Conservation (phyloP, 2,797 vertebrate genomes). For the Pipistrellus pygmaeus region DNA sequence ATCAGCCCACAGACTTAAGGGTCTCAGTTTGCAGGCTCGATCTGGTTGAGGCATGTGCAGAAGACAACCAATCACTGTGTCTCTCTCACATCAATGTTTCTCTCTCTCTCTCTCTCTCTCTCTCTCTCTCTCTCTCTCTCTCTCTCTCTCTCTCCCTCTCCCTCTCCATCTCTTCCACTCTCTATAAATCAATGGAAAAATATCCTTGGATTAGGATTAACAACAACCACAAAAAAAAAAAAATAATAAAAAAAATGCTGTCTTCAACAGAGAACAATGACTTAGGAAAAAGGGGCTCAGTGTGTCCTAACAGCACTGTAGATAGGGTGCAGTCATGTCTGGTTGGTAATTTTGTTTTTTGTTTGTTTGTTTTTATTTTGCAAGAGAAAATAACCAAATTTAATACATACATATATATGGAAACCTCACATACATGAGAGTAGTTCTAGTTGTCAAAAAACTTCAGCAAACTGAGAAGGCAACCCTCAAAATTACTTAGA, state of each 20-base stretch:
- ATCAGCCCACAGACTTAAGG: no score
- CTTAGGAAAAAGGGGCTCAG: background rate
- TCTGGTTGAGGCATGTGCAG: no score
- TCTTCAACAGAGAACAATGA: background rate
- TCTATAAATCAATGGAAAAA: no score
- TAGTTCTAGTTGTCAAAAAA: slow-evolving; percentile 12
- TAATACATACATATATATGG: background rate
- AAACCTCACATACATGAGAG: background rate
- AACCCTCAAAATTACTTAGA: background rate
- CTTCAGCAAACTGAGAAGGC: background rate
- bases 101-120: no score
- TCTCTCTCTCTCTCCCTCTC: no score
- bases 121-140: no score
- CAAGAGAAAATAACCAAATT: background rate
- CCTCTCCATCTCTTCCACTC: no score
- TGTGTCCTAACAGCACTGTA: background rate
- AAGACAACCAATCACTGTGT: no score
- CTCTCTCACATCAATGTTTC: no score
- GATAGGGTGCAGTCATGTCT: background rate
- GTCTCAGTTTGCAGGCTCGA: no score
- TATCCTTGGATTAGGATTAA: no score
- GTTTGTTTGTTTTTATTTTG: background rate
- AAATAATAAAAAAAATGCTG: background rate
- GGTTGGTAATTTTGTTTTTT: background rate
- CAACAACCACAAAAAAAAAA: no score